Evolutionary conservation across 2,888 invertebrate species (phyloP), one percentile per base, ranked within the genome.

Genomic region (Drosophila paramelanica): DNA sequence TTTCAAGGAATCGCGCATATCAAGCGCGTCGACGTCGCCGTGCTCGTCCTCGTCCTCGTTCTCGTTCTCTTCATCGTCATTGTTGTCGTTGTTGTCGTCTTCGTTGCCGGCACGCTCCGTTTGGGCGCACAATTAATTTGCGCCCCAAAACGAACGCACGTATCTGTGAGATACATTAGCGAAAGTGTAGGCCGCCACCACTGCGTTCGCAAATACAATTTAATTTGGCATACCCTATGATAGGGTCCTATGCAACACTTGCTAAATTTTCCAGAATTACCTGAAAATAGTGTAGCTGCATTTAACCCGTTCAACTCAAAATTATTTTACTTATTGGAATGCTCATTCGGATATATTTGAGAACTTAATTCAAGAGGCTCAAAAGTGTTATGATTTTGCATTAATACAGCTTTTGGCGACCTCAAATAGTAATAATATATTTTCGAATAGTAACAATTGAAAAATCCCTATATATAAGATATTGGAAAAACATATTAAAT

Each of bases 1-100:
- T 91, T 91, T 91, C 91, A 91, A 89, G 91, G 91, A 91, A 91
- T 91, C 87, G 91, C 88, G 90, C 91, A 91, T 90, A 91, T 91
- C 91, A 91, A 91, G 91, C 91, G 90, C 91, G 90, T 89, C 91
- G 84, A 67, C 87, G 90, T 90, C 91, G 78, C 67, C 67, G 70
- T 82, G 66, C 17, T 31, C 36, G 38, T 45, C 20, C 11, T 13
- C 36, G 36, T 36, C 36, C n/a, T 43, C 8, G 41, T 23, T 13
- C 25, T 45, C 20, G n/a, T 57, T 39, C 14, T 27, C 49, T 11
- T 23, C 41, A 5, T 38, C 36, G 20, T 20, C 11, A 31, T 46
- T 7, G 17, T 50, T 8, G 27, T 41, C 8, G 47, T 46, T 13
- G 52, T 61, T 31, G 39, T 60, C 46, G 69, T 56, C 65, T 50